Base-by-base conservation (phyloP, 2,113 vertebrate genomes). In the Clarias magur region DNA sequence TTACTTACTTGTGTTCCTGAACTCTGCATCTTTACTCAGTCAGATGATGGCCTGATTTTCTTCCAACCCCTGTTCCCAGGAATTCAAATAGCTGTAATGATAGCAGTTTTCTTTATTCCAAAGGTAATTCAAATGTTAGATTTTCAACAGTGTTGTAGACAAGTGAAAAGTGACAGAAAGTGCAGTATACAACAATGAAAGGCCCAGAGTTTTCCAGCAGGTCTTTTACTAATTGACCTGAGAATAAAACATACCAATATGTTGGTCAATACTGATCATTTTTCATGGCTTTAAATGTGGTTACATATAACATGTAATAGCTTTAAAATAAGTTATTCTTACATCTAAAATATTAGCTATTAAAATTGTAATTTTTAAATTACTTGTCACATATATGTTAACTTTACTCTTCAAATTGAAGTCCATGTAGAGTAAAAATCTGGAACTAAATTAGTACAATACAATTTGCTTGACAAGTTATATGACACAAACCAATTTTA, bases 21-120 rank as follows among this genome's bases (percentile, higher is more conserved):
- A 83, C 85, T 92, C 91, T 92, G 92, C 92, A 92, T 87, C 91
- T 92, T 90, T 82, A 80, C 84, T 76, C 48, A 23, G 62, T 83
- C 84, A 60, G 25, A 84, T 68, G 65, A 80, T 48, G 80, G 59
- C 15, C 57, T 81, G 70, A 73, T 63, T 63, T 25, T 83, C 19
- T 72, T 57, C 53, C 68, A 86, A 56, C 70, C 81, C 70, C n/a
- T 81, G 82, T 82, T 86, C 75, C 73, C 34, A 62, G 34, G 62
- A 19, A 76, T 81, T 86, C 42, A 10, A 10, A 83, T 87, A 54
- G 38, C 68, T 68, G 17, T 83, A 81, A 67, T 59, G 57, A 81
- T 83, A 67, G 27, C 30, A 12, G 30, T 21, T 87, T 19, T 38
- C 15, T 87, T 82, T 65, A 83, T 83, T 83, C 80, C 70, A 82